Evolutionary conservation across 2,113 vertebrate genomes (phyloP).

Genomic region (Actenoides hombroni): DNA sequence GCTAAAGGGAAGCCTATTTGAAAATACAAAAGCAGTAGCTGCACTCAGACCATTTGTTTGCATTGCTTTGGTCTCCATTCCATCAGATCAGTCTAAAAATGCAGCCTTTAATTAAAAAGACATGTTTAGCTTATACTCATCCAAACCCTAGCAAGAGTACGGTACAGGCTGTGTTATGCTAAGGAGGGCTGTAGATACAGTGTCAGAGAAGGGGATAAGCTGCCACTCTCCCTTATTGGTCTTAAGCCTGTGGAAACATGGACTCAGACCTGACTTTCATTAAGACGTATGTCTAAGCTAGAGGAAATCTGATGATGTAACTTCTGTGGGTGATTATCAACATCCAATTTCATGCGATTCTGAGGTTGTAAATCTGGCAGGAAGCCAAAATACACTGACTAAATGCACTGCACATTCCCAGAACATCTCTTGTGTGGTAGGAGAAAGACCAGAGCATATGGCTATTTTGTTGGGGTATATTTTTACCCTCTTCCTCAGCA

Average conservation of each 20-base stretch:
- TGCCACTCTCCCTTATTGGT: neutral
- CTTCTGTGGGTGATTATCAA: neutral
- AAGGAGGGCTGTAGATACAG: neutral
- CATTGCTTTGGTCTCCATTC: neutral
- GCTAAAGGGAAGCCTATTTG: neutral
- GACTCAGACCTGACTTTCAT: neutral
- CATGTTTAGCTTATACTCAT: neutral
- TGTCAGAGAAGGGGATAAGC: neutral
- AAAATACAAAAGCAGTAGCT: neutral
- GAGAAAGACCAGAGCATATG: neutral
- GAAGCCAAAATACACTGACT: neutral
- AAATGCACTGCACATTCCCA: neutral
- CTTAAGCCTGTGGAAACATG: neutral
- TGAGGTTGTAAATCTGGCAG: neutral
- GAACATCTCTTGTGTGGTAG: neutral
- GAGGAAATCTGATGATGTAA: neutral
- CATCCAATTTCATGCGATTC: neutral
- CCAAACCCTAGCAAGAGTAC: neutral
- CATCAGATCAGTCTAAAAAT: neutral
- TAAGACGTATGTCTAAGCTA: neutral
- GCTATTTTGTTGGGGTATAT: neutral
- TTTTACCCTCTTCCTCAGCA: neutral
- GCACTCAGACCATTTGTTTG: neutral
- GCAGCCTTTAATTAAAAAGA: neutral
- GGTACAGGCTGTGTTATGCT: neutral